Base-by-base conservation (phyloP, 2,888 invertebrate genomes). In the Formica aserva region DNA sequence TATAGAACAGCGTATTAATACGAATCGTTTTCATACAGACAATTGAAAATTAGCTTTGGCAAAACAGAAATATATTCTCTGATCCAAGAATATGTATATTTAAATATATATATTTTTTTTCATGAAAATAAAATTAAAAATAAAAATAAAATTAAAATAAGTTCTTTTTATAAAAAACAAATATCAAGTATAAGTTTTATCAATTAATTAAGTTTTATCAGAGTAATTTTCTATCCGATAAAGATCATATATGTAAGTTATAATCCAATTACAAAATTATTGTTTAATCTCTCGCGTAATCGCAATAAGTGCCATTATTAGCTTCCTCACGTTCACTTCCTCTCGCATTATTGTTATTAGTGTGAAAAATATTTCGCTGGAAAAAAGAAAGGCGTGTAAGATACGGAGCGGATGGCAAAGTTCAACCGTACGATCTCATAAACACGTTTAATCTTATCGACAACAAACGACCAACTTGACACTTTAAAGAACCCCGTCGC, bases 401-500 rank as follows among this genome's bases (percentile, higher is more conserved):
- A 45, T 45, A 45, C 45, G 13, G 15, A 45, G 41, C 15, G 45
- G 15, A 45, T 45, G 65, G 77, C 85, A 89, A 85, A 78, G 88
- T 88, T 90, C 89, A 87, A 83, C 80, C 83, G 66, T 82, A 41
- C 75, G 29, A 67, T 65, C 84, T 85, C 76, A 87, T 87, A 91
- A 91, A 89, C 87, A 87, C 82, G 82, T 41, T 82, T 89, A 87
- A 91, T 89, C 89, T 90, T 90, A 90, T 91, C 89, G 71, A 11
- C 26, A 11, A 55, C 62, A 55, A 35, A 71, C 57, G 22, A 35
- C 38, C 38, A 15, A 57, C 60, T 57, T 67, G 82, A 83, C 74
- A 76, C 48, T 88, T 86, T 81, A 80, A 86, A 87, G 76, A 82
- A 84, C 65, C 35, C 60, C 29, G 78, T 48, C 66, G 48, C 38